phyloP scores from a whole-genome alignment of 2,888 invertebrate genomes.

The Epirrhoe alternata region DNA sequence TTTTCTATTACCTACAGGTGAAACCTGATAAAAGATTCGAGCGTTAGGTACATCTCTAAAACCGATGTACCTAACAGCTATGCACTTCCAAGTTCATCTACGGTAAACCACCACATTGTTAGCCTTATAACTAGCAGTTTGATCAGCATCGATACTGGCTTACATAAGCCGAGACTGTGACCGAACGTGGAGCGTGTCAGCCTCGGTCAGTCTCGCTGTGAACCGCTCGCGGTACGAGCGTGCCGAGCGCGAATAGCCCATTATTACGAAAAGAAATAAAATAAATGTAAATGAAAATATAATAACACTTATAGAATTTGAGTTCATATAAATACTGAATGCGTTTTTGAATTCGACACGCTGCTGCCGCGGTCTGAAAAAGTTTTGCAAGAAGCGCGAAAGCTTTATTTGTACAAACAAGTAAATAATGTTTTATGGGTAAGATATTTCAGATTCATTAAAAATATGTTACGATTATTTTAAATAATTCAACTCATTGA shows the following conservation, averaged over 20 bases:
- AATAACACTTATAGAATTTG: slow-evolving; percentile 22
- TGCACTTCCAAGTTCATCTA: neutral
- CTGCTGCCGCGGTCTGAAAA: slow-evolving; percentile 42
- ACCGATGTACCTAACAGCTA: neutral
- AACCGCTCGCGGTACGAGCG: slow-evolving; percentile 65
- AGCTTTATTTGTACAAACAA: slow-evolving; percentile 36
- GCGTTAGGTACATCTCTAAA: neutral
- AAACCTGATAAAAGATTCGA: no score
- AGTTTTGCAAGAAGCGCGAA: slow-evolving; percentile 67
- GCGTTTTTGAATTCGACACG: slow-evolving; percentile 11
- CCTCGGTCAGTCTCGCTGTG: slow-evolving; percentile 69
- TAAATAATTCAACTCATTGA: no score
- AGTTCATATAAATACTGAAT: slow-evolving; percentile 2
- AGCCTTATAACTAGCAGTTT: slow-evolving; percentile 28
- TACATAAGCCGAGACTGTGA: slow-evolving; percentile 52
- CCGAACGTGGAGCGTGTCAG: slow-evolving; percentile 44
- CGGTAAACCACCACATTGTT: slow-evolving; percentile 14
- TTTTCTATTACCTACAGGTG: no score
- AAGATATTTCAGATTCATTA: no score
- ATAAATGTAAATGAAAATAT: slow-evolving; percentile 15
- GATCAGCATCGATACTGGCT: slow-evolving; percentile 41
- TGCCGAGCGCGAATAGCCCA: slow-evolving; percentile 40
- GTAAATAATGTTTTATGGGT: slow-evolving; percentile 40
- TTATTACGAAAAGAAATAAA: slow-evolving; percentile 22
- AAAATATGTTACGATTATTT: no score